Percentiles rank a stretch among this genome's conserved stretches.
Conservation (phyloP, 1,140 invertebrate genomes). For the Drosophila micromelanica region DNA sequence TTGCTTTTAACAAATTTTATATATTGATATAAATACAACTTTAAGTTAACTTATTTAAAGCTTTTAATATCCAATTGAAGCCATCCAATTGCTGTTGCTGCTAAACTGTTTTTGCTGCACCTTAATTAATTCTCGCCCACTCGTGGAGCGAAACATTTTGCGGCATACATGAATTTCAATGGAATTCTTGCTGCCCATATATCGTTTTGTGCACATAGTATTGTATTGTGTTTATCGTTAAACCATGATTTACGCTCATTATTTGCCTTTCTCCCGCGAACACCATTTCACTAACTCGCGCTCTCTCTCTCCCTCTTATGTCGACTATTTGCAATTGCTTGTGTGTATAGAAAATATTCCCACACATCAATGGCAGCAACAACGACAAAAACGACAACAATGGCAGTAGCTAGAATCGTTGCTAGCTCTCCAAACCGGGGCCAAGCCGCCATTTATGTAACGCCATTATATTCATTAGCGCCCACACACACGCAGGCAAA, state of each 20-base stretch:
- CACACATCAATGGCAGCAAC: slow-evolving; percentile 68
- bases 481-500: slow-evolving; percentile 45
- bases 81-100: slow-evolving; percentile 11
- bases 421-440: slow-evolving; percentile 28
- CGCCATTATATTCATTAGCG: slow-evolving; percentile 81
- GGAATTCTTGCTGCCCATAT: slow-evolving; percentile 23
- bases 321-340: slow-evolving; percentile 47
- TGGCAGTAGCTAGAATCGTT: slow-evolving; percentile 32
- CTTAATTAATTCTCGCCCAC: slow-evolving; percentile 36
- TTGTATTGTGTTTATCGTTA: slow-evolving; percentile 70
- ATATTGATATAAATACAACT: too few species aligned
- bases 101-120: slow-evolving; percentile 31
- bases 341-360: slow-evolving; percentile 53
- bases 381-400: slow-evolving; percentile 33
- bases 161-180: slow-evolving; percentile 42
- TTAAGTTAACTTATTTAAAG: too few species aligned
- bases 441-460: slow-evolving; percentile 71
- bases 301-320: slow-evolving; percentile 1
- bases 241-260: slow-evolving; percentile 82
- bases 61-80: too few species aligned
- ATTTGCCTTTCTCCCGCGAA: slow-evolving; percentile 59
- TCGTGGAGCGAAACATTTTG: slow-evolving; percentile 10
- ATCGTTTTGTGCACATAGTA: slow-evolving; percentile 17
- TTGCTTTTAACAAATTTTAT: neutral
- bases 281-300: slow-evolving; percentile 19